A percentile compares a stretch with the other conserved stretches of the same genome.
Conservation (phyloP, 92 coral and sea anemone species). For the Nematostella vectensis region DNA sequence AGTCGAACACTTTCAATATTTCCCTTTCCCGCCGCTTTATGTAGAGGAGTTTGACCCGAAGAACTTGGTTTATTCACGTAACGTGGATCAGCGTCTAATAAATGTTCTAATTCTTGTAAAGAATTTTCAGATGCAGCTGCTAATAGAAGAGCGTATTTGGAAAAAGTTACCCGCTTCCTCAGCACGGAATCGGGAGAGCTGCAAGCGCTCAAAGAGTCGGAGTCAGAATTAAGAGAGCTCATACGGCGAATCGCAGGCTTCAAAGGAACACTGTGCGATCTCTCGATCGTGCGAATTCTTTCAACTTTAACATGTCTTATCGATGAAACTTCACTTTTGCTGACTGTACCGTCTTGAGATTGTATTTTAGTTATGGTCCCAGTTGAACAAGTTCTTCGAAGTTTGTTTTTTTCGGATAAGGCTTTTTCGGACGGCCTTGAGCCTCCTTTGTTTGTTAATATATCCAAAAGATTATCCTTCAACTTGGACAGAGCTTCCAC, state of each 20-base stretch:
- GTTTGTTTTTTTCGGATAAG: too few relatives aligned
- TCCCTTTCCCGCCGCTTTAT: slow-evolving; percentile 53
- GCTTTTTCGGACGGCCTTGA: not conserved
- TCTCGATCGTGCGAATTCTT: slow-evolving; percentile 9
- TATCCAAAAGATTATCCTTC: not conserved
- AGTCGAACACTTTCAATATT: slow-evolving; percentile 31
- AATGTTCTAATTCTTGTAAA: slow-evolving; percentile 26
- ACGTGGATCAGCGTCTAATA: slow-evolving; percentile 46
- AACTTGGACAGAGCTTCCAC: not conserved
- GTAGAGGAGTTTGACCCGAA: slow-evolving; percentile 60
- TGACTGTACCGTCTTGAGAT: not conserved
- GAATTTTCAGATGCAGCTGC: slow-evolving; percentile 52
- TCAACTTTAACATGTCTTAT: slow-evolving; percentile 25
- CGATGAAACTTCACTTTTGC: slow-evolving; percentile 8
- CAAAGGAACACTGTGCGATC: slow-evolving; percentile 13
- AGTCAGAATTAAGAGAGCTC: slow-evolving; percentile 7
- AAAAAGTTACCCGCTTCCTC: slow-evolving; percentile 39
- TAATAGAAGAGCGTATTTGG: slow-evolving; percentile 51
- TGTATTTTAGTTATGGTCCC: not conserved
- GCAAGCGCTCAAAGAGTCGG: slow-evolving; percentile 7
- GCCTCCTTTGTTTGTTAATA: not conserved
- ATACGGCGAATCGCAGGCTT: slow-evolving; percentile 22
- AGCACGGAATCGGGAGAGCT: slow-evolving; percentile 16
- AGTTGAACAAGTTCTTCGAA: not conserved
- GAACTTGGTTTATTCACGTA: slow-evolving; percentile 65